Evolutionary conservation across 1,140 invertebrate species (phyloP).

Genomic region (Carcinoscorpius rotundicauda): DNA sequence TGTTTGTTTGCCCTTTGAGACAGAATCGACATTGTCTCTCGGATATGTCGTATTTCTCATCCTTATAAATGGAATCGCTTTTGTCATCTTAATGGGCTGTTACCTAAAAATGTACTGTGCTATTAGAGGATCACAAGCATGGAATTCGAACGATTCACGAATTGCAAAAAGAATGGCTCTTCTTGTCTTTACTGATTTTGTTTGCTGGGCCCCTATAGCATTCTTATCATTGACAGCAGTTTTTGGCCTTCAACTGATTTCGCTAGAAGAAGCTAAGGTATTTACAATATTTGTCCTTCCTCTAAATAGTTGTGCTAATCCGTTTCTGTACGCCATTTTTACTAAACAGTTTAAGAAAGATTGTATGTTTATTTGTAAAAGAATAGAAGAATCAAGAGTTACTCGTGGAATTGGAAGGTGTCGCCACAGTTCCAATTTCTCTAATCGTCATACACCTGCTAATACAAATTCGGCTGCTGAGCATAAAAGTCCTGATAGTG

Average conservation of each 20-base stretch:
- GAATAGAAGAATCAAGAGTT: conserved; percentile 67
- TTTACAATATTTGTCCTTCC: conserved; percentile 92
- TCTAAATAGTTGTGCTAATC: conserved; percentile 91
- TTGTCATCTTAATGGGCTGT: conserved; percentile 86
- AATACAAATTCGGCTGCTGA: conserved; percentile 75
- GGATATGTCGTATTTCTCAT: conserved; percentile 87
- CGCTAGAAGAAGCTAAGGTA: conserved; percentile 91
- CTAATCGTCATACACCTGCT: conserved; percentile 62
- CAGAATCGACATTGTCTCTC: conserved; percentile 50
- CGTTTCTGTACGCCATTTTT: conserved; percentile 90
- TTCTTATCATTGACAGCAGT: conserved; percentile 52
- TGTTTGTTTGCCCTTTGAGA: conserved; percentile 90
- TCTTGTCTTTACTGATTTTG: conserved; percentile 71
- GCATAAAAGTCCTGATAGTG: conserved; percentile 32
- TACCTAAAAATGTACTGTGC: conserved; percentile 96
- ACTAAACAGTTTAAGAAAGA: conserved; percentile 98
- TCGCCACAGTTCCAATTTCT: conserved; percentile 74
- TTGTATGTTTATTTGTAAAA: conserved; percentile 83
- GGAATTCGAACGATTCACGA: conserved; percentile 92
- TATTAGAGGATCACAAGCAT: conserved; percentile 79
- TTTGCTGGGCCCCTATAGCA: conserved; percentile 69
- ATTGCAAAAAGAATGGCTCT: conserved; percentile 76
- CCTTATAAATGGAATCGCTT: conserved; percentile 83
- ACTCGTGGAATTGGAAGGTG: conserved; percentile 54
- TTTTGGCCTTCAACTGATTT: conserved; percentile 76